Evolutionary conservation across 2,113 vertebrate genomes (phyloP).

Genomic region (Diadophis punctatus): DNA sequence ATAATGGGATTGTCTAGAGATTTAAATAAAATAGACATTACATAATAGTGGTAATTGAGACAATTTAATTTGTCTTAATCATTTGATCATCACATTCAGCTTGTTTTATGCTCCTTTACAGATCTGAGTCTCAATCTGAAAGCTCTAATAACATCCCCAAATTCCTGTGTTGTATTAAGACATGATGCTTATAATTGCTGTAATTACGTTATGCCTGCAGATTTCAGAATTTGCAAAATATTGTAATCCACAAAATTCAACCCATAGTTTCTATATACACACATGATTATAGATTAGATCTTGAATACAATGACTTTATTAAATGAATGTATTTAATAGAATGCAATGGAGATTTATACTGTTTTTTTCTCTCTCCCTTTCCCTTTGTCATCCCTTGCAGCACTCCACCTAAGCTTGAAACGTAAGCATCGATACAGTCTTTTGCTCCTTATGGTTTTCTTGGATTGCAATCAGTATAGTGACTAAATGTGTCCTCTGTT

Average conservation of each 20-base stretch:
- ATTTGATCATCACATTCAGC: neutral
- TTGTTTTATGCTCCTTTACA: neutral
- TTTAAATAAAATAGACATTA: neutral
- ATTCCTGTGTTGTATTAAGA: neutral
- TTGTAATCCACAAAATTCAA: neutral
- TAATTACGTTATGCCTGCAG: neutral
- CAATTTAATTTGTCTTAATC: neutral
- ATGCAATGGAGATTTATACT: neutral
- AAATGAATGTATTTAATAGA: neutral
- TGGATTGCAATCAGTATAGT: neutral
- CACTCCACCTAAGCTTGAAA: constrained; percentile 6
- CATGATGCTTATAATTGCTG: neutral
- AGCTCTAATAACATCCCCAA: neutral
- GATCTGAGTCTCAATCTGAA: neutral
- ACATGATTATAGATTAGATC: neutral
- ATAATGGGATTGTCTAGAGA: neutral
- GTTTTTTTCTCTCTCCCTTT: neutral
- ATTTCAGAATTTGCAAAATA: neutral
- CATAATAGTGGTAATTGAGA: neutral
- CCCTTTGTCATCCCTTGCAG: neutral
- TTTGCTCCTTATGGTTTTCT: neutral
- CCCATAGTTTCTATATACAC: neutral
- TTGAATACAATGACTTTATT: neutral
- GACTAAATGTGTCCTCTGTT: neutral
- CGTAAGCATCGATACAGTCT: neutral